Base-by-base conservation (phyloP, 2,888 invertebrate genomes). In the Andrena haemorrhoa region DNA sequence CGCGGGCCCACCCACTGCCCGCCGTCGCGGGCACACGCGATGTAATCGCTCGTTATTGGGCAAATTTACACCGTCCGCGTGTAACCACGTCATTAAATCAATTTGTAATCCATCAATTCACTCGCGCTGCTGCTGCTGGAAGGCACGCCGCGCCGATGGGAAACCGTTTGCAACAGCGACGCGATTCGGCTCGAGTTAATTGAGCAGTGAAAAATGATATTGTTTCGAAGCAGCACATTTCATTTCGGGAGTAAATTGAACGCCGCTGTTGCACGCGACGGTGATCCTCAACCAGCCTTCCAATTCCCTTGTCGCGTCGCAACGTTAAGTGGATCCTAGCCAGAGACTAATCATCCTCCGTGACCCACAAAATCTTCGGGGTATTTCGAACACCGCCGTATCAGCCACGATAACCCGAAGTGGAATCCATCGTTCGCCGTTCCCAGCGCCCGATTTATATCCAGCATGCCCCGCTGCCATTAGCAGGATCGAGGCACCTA, bases 91-190 rank as follows among this genome's bases (percentile, higher is more conserved):
- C 58, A 33, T 79, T 79, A 60, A 65, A 79, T 79, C 79, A 33
- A 79, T 79, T 70, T 26, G 65, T 33, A 23, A 77, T 73, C 77
- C 33, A 66, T 77, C 77, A 72, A 73, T 72, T 77, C 47, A 7
- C 47, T 26, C 23, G 23, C 1, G 35, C 7, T 6, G 12, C 16
- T 10, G 35, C 7, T 6, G 12, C 16, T 10, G n/a, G 26, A 35
- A 69, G 35, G 23, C 53, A 53, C 31, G 53, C 35, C 5, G 8
- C 23, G 56, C 3, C 20, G 8, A 26, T 10, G 56, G 23, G 12
- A 23, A 10, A 56, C 10, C 56, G 10, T 56, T 41, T 10, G 56
- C 56, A 12, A 26, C 10, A 5, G 23, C 56, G 26, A 1, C 0
- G 23, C 10, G 26, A 23, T 56, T 23, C 23, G 4, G 23, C 5